Evolutionary conservation across 2,113 vertebrate species (phyloP), one percentile per base, ranked within the genome.

Genomic region (Recurvirostra avosetta): DNA sequence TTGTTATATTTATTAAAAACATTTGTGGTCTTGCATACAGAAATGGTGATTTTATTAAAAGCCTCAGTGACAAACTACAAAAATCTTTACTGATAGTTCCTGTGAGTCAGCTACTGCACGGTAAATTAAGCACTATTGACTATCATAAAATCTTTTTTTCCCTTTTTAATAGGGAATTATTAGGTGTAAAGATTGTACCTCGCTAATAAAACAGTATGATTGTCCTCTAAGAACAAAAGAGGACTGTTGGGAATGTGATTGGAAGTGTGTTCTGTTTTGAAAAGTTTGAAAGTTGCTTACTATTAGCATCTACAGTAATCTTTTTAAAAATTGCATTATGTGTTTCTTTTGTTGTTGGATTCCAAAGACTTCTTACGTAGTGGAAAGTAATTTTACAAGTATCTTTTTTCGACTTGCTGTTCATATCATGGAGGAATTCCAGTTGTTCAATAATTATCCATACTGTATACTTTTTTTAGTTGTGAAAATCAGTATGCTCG

Each of bases 41-140:
- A 74, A 81, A 66, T 62, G 11, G 7, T 66, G 40, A 25, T 72
- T 70, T 94, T 67, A 56, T 53, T 78, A 66, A 78, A 85, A 78
- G 19, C 20, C 41, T 30, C 67, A 26, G 12, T 40, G 27, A 70
- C 13, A 70, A 90, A 32, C 49, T 40, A 13, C 0, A 0, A 32
- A 82, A 86, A 21, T 59, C 11, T 53, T 82, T 78, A 40, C 18
- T 53, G 30, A 19, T 56, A 16, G 11, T 47, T 66, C 45, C 66
- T 88, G 30, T 78, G 34, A 66, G 50, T 62, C 21, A 40, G 30
- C 25, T 71, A 23, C 30, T 83, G 38, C 29, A 8, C 45, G 12
- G 19, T 40, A 75, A 63, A 76, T 36, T 58, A 70, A 30, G 32
- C 20, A 29, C 13, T 74, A 13, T 6, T 81, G 29, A 63, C 26